Evolutionary conservation across 2,888 invertebrate species (phyloP), one percentile per base, ranked within the genome.

Genomic region (Plagodis dolabraria): DNA sequence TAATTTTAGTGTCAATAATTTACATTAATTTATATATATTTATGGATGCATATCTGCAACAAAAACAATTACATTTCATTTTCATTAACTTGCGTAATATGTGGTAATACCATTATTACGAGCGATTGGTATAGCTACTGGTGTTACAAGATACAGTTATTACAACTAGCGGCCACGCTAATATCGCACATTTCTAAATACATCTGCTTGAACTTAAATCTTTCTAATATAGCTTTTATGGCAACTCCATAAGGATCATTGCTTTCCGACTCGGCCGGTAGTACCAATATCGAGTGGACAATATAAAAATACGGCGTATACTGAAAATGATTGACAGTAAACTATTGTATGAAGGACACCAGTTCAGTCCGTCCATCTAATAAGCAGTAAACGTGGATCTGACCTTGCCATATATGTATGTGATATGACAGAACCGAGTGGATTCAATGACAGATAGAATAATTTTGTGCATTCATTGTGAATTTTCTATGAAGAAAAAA

Each of bases 331-430:
- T 52, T 44, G 57, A 48, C 34, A 53, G 22, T 58, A 53, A 57
- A 53, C 34, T 53, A 58, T 58, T 58, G 34, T 49, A 33, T 34
- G 48, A 53, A 40, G 53, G 58, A 49, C 53, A 45, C 8, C 49
- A 34, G 22, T 22, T 10, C 40, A 10, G 40, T 10, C 40, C 40
- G 53, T 49, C 48, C 36, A 47, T 51, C 51, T 51, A 59, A 59
- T 59, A 59, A 54, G 53, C 59, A 54, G 50, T 54, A 59, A 59
- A 47, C 12, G 47, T 35, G 5, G 40, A 42, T 53, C 7, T 12
- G 50, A 54, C 59, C 59, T 50, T 50, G 46, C 43, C 42, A 12
- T 40, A 49, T 45, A 46, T 42, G 46, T 22, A 4, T 22, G 22
- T 22, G 22, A 22, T 4, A 22, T 50, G 42, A 47, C 22, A 45